Evolutionary conservation across 2,888 invertebrate species (phyloP).

Genomic region (Ptychoptera contaminata): DNA sequence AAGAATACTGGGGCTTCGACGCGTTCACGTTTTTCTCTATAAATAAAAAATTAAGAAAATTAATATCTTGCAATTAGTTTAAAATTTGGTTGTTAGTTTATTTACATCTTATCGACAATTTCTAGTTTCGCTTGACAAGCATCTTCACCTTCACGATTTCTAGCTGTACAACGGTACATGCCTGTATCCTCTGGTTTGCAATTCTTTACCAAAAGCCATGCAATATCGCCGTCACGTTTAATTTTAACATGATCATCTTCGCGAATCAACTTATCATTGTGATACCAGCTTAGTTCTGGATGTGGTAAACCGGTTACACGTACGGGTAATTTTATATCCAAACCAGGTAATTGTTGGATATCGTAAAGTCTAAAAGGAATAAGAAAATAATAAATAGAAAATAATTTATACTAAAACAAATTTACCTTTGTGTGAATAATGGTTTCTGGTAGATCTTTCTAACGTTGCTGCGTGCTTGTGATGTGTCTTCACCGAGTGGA

Average conservation of each 20-base stretch:
- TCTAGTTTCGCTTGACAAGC: constrained; percentile 56
- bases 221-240: constrained; percentile 60
- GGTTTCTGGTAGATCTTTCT: constrained; percentile 70
- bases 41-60: constrained; percentile 13
- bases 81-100: constrained; percentile 10
- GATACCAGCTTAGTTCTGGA: constrained; percentile 78
- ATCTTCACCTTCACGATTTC: constrained; percentile 65
- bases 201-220: constrained; percentile 57
- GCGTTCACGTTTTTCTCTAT: constrained; percentile 53
- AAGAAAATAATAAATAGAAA: background rate
- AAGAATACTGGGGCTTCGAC: constrained; percentile 76
- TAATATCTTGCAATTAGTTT: background rate
- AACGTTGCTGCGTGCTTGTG: constrained; percentile 53
- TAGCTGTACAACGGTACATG: constrained; percentile 58
- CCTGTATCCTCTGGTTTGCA: constrained; percentile 54
- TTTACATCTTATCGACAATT: constrained; percentile 72
- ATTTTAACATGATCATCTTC: constrained; percentile 34
- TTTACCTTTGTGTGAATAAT: constrained; percentile 50
- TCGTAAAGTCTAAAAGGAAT: constrained; percentile 15
- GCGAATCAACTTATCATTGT: constrained; percentile 56
- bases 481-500: constrained; percentile 57
- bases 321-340: constrained; percentile 70
- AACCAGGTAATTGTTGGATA: constrained; percentile 50
- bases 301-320: constrained; percentile 65
- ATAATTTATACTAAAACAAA: background rate